Evolutionary conservation across 2,113 vertebrate genomes (phyloP).

Genomic region (Ptilonorhynchus violaceus): DNA sequence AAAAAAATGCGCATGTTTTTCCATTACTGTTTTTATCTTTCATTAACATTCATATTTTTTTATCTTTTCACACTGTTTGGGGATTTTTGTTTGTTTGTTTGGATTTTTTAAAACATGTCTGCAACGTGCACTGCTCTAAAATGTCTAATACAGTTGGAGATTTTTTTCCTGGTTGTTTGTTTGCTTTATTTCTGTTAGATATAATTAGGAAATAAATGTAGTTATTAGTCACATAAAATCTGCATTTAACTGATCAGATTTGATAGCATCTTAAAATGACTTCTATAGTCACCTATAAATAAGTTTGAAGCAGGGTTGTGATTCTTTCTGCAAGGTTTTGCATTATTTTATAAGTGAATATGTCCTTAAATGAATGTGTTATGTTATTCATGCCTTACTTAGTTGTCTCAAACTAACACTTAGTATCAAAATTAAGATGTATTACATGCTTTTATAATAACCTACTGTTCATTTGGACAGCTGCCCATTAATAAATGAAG

Average conservation of each 20-base stretch:
- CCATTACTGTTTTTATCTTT: not conserved
- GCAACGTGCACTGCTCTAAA: not conserved
- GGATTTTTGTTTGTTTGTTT: rapidly evolving
- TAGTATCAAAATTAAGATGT: not conserved
- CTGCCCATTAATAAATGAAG: not conserved
- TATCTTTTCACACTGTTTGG: not conserved
- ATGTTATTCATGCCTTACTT: not conserved
- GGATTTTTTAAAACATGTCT: not conserved
- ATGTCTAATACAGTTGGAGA: not conserved
- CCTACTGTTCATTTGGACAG: not conserved
- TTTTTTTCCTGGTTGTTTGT: not conserved
- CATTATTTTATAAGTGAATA: not conserved
- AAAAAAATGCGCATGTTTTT: not conserved
- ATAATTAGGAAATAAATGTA: not conserved
- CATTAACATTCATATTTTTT: not conserved
- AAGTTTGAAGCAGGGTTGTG: not conserved
- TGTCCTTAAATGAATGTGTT: not conserved
- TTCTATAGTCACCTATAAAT: not conserved
- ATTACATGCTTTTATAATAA: not conserved
- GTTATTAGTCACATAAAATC: not conserved
- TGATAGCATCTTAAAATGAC: not conserved
- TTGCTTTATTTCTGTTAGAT: not conserved
- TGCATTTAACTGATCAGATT: not conserved
- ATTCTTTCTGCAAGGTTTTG: not conserved
- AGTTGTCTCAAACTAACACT: not conserved